A percentile compares a stretch with the other conserved stretches of the same genome.
Evolutionary conservation across 2,113 vertebrate species (phyloP).

Genomic region (Microtus pennsylvanicus): DNA sequence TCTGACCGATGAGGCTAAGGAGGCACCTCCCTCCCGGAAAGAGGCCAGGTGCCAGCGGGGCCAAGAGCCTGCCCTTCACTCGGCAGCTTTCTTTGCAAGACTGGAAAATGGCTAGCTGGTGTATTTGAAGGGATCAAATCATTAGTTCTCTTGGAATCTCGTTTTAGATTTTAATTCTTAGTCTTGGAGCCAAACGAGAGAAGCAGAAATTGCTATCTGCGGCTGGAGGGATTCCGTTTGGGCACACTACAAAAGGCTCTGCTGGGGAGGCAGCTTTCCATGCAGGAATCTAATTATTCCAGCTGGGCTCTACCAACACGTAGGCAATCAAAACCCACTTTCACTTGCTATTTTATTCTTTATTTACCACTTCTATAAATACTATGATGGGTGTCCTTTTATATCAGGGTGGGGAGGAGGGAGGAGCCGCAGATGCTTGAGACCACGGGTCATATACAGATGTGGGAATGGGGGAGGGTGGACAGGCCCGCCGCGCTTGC

Average conservation of each 20-base stretch:
- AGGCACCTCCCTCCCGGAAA: background rate
- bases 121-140: conserved; percentile 78
- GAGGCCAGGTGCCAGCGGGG: conserved; percentile 15
- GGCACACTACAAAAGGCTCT: conserved; percentile 78
- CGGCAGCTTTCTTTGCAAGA: conserved; percentile 68
- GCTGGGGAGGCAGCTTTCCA: conserved; percentile 79
- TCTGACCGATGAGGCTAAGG: conserved; percentile 20
- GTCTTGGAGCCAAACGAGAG: conserved; percentile 70
- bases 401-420: conserved; percentile 23
- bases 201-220: conserved; percentile 73
- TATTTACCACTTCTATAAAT: conserved; percentile 84
- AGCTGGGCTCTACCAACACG: conserved; percentile 82
- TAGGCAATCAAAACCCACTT: conserved; percentile 83
- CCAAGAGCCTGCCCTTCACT: conserved; percentile 40
- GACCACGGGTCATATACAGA: conserved; percentile 23
- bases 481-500: background rate
- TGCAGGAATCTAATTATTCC: conserved; percentile 82
- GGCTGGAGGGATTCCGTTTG: conserved; percentile 71
- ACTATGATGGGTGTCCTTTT: conserved; percentile 75
- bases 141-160: conserved; percentile 79
- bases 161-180: conserved; percentile 81
- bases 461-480: background rate
- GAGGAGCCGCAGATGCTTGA: conserved; percentile 63
- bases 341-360: conserved; percentile 83
- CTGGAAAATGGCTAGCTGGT: conserved; percentile 64